Conservation (phyloP, 2,888 invertebrate species). For the Zaprionus obscuricornis region DNA sequence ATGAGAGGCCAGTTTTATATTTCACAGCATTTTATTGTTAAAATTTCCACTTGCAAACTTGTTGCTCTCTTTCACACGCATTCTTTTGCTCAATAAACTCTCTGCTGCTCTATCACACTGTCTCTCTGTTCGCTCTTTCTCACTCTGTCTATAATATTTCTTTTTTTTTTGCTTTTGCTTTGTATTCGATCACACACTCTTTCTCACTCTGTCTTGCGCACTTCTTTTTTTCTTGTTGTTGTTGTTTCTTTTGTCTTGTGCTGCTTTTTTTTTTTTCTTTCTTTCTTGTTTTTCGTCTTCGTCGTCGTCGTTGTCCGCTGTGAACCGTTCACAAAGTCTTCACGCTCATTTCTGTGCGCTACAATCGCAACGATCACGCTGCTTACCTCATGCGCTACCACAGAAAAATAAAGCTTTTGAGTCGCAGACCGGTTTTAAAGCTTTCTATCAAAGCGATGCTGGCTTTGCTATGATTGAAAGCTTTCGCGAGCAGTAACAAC, state of each 20-base stretch:
- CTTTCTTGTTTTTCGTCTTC: constrained; percentile 8
- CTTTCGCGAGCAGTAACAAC: constrained; percentile 4
- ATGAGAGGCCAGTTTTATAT: constrained; percentile 47
- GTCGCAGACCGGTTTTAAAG: constrained; percentile 64
- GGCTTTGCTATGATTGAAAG: constrained; percentile 17
- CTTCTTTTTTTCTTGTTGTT: constrained; percentile 30
- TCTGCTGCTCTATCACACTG: constrained; percentile 24
- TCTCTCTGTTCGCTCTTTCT: constrained; percentile 15
- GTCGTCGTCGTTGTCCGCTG: constrained; percentile 56
- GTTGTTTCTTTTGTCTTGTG: constrained; percentile 7
- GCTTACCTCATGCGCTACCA: constrained; percentile 64
- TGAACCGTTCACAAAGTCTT: constrained; percentile 80
- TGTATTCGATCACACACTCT: constrained; percentile 13
- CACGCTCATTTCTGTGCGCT: constrained; percentile 79
- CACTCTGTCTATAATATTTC: constrained; percentile 12
- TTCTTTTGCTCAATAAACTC: constrained; percentile 22
- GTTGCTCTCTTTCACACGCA: constrained; percentile 63
- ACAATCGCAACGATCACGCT: constrained; percentile 61
- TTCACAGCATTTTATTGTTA: constrained; percentile 73
- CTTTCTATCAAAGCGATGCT: constrained; percentile 38
- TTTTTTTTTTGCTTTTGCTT: constrained; percentile 25
- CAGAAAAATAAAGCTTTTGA: constrained; percentile 58
- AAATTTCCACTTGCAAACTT: constrained; percentile 77
- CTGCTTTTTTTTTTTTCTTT: constrained; percentile 18
- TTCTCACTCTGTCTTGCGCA: constrained; percentile 12